These are phyloP conservation scores for Catamblyrhynchus diadema DNA, from an alignment of 2,797 vertebrate species.

Conservation along the genomic window DNA sequence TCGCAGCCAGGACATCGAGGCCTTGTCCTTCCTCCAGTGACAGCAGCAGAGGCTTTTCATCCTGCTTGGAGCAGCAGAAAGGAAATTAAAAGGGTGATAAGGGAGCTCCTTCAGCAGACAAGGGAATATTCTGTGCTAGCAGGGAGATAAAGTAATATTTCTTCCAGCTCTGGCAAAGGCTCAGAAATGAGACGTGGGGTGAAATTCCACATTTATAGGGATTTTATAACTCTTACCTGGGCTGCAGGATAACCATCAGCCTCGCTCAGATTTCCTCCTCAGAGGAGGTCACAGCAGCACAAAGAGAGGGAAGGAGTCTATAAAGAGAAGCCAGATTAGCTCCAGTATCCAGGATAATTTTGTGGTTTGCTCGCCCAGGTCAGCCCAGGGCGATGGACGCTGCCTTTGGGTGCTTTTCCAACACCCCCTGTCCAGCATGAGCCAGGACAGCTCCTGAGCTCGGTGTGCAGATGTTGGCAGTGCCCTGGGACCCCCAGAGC, in stretches of 20 bases:
- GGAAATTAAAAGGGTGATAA: conserved; percentile 65
- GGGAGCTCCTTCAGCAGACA: not conserved
- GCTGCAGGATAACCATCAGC: not conserved
- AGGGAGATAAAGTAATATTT: not conserved
- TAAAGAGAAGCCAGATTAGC: not conserved
- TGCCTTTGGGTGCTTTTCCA: not conserved
- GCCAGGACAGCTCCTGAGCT: not conserved
- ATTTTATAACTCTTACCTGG: not conserved
- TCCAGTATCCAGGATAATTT: not conserved
- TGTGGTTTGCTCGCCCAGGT: rapidly evolving
- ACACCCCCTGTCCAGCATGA: rapidly evolving
- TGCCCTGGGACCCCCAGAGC: rapidly evolving
- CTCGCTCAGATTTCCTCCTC: rapidly evolving
- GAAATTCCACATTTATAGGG: not conserved
- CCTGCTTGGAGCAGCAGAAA: not conserved
- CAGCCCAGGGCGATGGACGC: not conserved
- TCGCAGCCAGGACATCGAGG: rapidly evolving
- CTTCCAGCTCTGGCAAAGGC: not conserved
- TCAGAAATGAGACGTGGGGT: not conserved
- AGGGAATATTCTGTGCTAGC: not conserved
- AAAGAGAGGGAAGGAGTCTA: not conserved
- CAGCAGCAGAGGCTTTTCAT: not conserved
- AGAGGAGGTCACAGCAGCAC: not conserved
- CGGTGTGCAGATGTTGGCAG: rapidly evolving
- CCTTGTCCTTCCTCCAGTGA: not conserved